Percentiles rank a stretch among this genome's conserved stretches.
phyloP scores from a whole-genome alignment of 2,113 vertebrate species.

The Dolichallabes microphthalmus region DNA sequence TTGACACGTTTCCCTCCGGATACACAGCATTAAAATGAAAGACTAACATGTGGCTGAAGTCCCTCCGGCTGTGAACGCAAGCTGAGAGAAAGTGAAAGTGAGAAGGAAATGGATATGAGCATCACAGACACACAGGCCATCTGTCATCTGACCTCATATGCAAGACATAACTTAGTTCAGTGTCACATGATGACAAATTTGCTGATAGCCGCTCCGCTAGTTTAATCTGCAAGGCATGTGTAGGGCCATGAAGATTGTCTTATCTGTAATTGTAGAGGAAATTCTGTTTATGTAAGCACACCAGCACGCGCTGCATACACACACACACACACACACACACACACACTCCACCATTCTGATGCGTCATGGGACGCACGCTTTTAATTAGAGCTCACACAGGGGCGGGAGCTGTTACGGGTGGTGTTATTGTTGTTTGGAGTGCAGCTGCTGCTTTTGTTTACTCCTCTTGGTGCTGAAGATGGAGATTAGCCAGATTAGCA shows the following conservation, averaged over 20 bases:
- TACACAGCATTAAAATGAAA: background rate
- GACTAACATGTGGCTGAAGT: background rate
- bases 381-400: constrained; percentile 45
- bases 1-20: background rate
- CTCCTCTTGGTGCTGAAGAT: constrained; percentile 19
- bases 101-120: background rate
- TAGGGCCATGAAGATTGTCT: background rate
- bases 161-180: background rate
- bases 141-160: constrained; percentile 23
- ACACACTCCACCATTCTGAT: constrained; percentile 6
- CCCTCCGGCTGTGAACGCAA: background rate
- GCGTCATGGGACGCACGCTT: constrained; percentile 25
- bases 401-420: constrained; percentile 14
- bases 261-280: constrained; percentile 39
- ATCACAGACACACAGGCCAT: constrained; percentile 5
- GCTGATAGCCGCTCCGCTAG: background rate
- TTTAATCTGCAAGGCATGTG: background rate
- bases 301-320: background rate
- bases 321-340: too few relatives aligned
- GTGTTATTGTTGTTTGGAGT: constrained; percentile 39
- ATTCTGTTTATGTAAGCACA: constrained; percentile 45
- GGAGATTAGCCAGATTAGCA: constrained; percentile 19
- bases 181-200: background rate
- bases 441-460: constrained; percentile 48
- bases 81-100: background rate